These are phyloP conservation scores for Heterodera filipjevi DNA, from an alignment of 2,888 invertebrate genomes.

Conservation along the genomic window DNA sequence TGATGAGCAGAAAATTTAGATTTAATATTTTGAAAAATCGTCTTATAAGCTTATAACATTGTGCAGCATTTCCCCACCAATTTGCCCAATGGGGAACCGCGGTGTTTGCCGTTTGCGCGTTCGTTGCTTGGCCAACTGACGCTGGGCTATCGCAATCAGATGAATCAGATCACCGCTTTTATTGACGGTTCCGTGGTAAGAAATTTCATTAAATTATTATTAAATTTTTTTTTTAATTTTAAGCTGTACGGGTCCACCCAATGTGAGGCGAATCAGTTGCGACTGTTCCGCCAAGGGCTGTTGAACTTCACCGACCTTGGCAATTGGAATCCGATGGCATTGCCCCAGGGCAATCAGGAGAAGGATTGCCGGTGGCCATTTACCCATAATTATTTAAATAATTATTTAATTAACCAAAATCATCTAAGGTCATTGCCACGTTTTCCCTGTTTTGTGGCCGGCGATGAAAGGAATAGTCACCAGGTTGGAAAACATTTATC, in stretches of 20 bases:
- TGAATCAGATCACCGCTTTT: conserved; percentile 78
- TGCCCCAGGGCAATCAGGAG: conserved; percentile 63
- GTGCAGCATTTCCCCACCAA: conserved; percentile 79
- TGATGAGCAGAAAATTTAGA: conserved; percentile 6
- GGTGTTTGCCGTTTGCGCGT: conserved; percentile 92
- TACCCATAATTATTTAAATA: not conserved
- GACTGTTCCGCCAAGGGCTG: conserved; percentile 47
- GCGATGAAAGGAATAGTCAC: conserved; percentile 61
- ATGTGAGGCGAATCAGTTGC: conserved; percentile 76
- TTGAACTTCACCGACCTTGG: conserved; percentile 64
- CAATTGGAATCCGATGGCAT: conserved; percentile 48
- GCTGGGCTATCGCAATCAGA: conserved; percentile 68
- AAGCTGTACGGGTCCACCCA: conserved; percentile 81
- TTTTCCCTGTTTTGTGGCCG: conserved; percentile 61
- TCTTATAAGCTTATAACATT: not conserved
- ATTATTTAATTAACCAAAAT: not conserved
- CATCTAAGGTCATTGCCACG: conserved; percentile 45
- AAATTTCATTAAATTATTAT: not conserved
- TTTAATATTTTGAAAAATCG: not conserved
- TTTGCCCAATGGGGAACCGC: conserved; percentile 80
- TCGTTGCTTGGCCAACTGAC: conserved; percentile 88
- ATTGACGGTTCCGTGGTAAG: conserved; percentile 76
- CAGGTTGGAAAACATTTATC: conserved; percentile 31
- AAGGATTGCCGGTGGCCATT: conserved; percentile 56
- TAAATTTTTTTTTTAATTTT: not conserved